phyloP scores from a whole-genome alignment of 2,113 vertebrate species.

The Alosa alosa region DNA sequence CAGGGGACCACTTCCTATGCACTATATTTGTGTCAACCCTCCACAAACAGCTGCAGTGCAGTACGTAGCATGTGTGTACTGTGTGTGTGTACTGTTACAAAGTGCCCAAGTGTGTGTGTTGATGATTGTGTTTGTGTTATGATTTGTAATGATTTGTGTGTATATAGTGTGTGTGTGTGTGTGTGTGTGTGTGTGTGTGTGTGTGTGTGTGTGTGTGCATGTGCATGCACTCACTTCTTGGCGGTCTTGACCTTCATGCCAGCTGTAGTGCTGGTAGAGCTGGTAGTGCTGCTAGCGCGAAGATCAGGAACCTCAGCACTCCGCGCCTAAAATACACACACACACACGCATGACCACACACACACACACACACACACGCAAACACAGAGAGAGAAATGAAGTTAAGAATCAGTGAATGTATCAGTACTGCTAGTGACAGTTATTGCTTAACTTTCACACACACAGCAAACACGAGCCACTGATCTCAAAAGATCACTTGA shows the following conservation, averaged over 20 bases:
- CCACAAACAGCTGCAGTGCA: too few species aligned
- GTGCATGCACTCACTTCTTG: slow-evolving; percentile 85
- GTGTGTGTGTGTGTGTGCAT: not conserved
- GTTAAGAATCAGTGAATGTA: slow-evolving; percentile 51
- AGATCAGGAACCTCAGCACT: slow-evolving; percentile 95
- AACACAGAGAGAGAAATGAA: slow-evolving; percentile 39
- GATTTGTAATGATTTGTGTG: not conserved
- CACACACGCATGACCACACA: too few species aligned
- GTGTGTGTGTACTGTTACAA: slow-evolving; percentile 27
- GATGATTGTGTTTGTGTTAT: not conserved
- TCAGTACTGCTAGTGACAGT: not conserved
- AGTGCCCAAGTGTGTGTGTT: not conserved
- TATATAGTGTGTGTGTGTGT: not conserved
- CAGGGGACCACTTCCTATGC: too few species aligned
- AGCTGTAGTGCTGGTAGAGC: slow-evolving; percentile 87
- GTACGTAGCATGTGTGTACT: too few species aligned
- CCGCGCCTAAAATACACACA: slow-evolving; percentile 76
- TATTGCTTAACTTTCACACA: not conserved
- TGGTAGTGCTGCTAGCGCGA: slow-evolving; percentile 80
- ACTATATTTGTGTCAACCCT: too few species aligned
- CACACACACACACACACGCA: slow-evolving; percentile 23
- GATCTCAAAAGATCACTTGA: too few species aligned
- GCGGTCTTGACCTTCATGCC: slow-evolving; percentile 98
- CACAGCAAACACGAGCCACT: too few species aligned
- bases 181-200: not conserved